Evolutionary conservation across 2,888 invertebrate species (phyloP).

Genomic region (Sisyra terminalis): DNA sequence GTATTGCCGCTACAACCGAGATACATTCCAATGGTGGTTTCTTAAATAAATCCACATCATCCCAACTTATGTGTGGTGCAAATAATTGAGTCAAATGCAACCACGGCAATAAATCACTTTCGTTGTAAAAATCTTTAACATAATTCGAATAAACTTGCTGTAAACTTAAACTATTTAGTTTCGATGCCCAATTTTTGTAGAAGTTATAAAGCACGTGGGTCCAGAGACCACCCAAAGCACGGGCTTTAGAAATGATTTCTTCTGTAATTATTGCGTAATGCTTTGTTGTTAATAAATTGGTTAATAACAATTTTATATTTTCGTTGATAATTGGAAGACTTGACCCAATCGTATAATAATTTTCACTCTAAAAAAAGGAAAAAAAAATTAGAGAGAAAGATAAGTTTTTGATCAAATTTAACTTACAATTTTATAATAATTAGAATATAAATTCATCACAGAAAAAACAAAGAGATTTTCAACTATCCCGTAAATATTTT

Average conservation of each 20-base stretch:
- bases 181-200: conserved; percentile 16
- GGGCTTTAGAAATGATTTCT: conserved; percentile 14
- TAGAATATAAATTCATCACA: conserved; percentile 21
- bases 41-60: conserved; percentile 14
- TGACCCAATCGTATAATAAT: conserved; percentile 19
- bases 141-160: not conserved
- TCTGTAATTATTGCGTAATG: conserved; percentile 15
- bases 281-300: conserved; percentile 15
- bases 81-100: conserved; percentile 21
- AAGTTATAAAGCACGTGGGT: conserved; percentile 16
- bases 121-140: not conserved
- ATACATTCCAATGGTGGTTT: conserved; percentile 16
- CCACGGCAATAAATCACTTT: conserved; percentile 9
- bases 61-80: conserved; percentile 16
- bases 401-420: conserved; percentile 3
- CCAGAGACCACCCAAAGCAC: conserved; percentile 19
- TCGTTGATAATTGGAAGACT: conserved; percentile 12
- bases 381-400: not conserved
- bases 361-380: conserved; percentile 21
- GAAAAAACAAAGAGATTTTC: conserved; percentile 20
- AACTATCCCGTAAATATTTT: conserved; percentile 16
- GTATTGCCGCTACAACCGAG: conserved; percentile 15
- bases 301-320: conserved; percentile 18
- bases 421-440: conserved; percentile 28
- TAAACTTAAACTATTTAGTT: not conserved